These are phyloP conservation scores for Crematogaster levior DNA, from an alignment of 2,888 invertebrate genomes.

Conservation along the genomic window DNA sequence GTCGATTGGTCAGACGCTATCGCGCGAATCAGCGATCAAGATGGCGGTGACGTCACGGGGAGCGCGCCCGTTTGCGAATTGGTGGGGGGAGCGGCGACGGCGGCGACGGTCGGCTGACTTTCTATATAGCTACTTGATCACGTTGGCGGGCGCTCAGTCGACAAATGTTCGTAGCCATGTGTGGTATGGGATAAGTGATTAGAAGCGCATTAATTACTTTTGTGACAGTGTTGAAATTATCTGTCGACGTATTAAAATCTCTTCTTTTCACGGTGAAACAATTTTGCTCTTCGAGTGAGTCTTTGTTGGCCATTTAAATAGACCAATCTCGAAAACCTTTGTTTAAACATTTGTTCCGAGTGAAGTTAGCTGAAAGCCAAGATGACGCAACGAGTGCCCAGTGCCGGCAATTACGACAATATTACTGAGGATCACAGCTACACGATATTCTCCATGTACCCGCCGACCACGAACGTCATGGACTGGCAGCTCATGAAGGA, in stretches of 20 bases:
- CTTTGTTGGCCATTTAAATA: neutral
- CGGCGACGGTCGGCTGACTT: slow-evolving; percentile 63
- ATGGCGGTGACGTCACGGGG: slow-evolving; percentile 80
- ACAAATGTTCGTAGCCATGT: slow-evolving; percentile 59
- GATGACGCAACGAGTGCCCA: slow-evolving; percentile 83
- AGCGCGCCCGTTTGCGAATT: slow-evolving; percentile 50
- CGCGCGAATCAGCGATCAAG: slow-evolving; percentile 80
- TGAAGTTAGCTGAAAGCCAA: slow-evolving; percentile 51
- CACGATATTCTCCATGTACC: slow-evolving; percentile 81
- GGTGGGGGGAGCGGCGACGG: slow-evolving; percentile 64
- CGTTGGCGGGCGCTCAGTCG: slow-evolving; percentile 81
- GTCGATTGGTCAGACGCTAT: slow-evolving; percentile 73
- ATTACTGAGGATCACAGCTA: slow-evolving; percentile 80
- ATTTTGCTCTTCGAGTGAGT: too few species aligned
- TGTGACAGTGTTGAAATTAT: slow-evolving; percentile 61
- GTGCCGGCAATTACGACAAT: slow-evolving; percentile 78
- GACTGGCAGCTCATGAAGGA: slow-evolving; percentile 81
- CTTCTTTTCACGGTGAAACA: too few species aligned
- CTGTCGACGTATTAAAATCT: neutral
- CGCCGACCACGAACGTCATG: slow-evolving; percentile 65
- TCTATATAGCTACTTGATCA: slow-evolving; percentile 83
- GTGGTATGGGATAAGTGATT: slow-evolving; percentile 14
- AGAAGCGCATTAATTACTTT: slow-evolving; percentile 2
- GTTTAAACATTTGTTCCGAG: neutral
- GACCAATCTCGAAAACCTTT: neutral